Percentiles rank a stretch among this genome's conserved stretches.
Conservation (phyloP, 2,113 vertebrate genomes). For the Vidua macroura region DNA sequence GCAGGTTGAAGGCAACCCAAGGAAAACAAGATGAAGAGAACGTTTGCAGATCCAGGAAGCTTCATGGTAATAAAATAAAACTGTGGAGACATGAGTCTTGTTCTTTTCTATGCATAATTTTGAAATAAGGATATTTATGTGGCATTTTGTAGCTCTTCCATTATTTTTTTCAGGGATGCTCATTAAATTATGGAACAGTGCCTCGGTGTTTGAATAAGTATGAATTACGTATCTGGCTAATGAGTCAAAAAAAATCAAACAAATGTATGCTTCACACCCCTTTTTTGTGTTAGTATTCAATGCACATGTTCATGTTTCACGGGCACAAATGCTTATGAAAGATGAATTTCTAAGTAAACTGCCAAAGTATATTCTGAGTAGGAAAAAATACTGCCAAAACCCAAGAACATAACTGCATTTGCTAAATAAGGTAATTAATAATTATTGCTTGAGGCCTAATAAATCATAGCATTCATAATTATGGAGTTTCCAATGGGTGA, state of each 20-base stretch:
- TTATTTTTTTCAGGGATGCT: not conserved
- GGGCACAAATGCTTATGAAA: conserved; percentile 20
- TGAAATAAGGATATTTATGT: not conserved
- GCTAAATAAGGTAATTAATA: conserved; percentile 46
- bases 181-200: not conserved
- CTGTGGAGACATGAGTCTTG: not conserved
- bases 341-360: conserved; percentile 38
- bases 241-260: not conserved
- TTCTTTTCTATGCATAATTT: not conserved
- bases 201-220: not conserved
- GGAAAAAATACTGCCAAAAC: conserved; percentile 16
- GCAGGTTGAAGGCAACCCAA: not conserved
- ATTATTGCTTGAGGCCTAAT: conserved; percentile 34
- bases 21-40: not conserved
- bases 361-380: not conserved
- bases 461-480: conserved; percentile 8
- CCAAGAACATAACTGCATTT: conserved; percentile 4
- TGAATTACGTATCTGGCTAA: not conserved
- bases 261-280: not conserved
- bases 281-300: not conserved
- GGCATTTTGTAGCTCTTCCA: not conserved
- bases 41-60: not conserved
- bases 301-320: not conserved
- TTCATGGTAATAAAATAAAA: not conserved
- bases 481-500: not conserved